Evolutionary conservation across 2,888 invertebrate species (phyloP), one percentile per base, ranked within the genome.

Genomic region (Mycalesis mineus): DNA sequence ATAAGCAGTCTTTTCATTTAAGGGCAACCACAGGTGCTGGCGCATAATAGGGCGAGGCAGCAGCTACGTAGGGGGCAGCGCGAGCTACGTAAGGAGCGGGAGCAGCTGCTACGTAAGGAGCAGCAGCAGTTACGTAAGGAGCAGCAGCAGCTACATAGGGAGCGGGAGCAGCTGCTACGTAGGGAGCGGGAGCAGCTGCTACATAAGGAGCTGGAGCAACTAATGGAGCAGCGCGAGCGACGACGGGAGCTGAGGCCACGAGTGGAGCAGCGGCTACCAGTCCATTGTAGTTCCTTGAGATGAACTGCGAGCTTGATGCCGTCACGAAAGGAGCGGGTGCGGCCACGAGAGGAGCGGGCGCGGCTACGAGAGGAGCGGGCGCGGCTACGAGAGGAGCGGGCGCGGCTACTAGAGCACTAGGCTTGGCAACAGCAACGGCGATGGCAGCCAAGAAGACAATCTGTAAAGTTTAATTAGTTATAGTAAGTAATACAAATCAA

Each of bases 271-370:
- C 77, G 0, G 91, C 91, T 0, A 75, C 70, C 17, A 77, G 49
- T 2, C 82, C 80, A 67, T 93, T 92, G 82, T 91, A 91, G 73
- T 92, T 92, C 65, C 93, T 88, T 17, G 92, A 87, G 67, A 93
- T 77, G 58, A 92, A 92, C 75, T 93, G 92, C 11, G 92, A 92
- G 78, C 93, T 93, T 68, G 91, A 89, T 0, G 93, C 92, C 0
- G 93, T 93, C n/a, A 93, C 92, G 65, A 92, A 88, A 7, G 91
- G 90, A 0, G 91, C 91, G 1, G 87, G 86, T 15, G 82, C 87
- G 61, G 78, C 81, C 11, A 82, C 75, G 11, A 74, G 65, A 13
- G 71, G 77, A 9, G 72, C 78, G 39, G 73, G 76, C 36, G 68
- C 74, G 41, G 74, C 69, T 5, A 72, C 68, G 0, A 82, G 66